Conservation (phyloP, 2,888 invertebrate species). For the Andrena marginata region DNA sequence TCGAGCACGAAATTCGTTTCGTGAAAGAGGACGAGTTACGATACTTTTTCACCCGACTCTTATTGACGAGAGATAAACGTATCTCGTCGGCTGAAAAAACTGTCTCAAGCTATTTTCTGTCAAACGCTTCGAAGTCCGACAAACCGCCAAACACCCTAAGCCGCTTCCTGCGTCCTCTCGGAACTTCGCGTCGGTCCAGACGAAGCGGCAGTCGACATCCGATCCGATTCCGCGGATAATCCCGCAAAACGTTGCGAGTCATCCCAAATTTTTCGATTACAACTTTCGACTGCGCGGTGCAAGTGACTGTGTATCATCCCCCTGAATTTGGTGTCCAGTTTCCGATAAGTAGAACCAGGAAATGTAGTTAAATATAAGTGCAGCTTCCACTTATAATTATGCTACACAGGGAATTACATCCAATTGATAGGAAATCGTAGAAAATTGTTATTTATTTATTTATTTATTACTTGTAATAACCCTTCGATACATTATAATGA, state of each 20-base stretch:
- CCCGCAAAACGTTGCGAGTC: conserved; percentile 53
- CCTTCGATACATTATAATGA: no score
- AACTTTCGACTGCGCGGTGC: conserved; percentile 11
- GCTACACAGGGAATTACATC: no score
- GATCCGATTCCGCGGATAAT: conserved; percentile 61
- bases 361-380: no score
- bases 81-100: conserved; percentile 26
- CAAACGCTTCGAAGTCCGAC: conserved; percentile 27
- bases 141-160: conserved; percentile 51
- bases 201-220: conserved; percentile 46
- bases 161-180: conserved; percentile 22
- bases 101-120: conserved; percentile 50
- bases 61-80: conserved; percentile 27
- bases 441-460: no score
- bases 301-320: not conserved
- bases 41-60: conserved; percentile 39
- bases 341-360: no score
- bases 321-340: not conserved
- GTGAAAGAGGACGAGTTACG: not conserved
- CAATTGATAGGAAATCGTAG: no score
- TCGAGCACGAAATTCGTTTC: not conserved
- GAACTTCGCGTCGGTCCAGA: conserved; percentile 52
- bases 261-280: conserved; percentile 40
- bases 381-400: no score
- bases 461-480: no score